Evolutionary conservation across 2,888 invertebrate species (phyloP).

Genomic region (Tenthredo livida): DNA sequence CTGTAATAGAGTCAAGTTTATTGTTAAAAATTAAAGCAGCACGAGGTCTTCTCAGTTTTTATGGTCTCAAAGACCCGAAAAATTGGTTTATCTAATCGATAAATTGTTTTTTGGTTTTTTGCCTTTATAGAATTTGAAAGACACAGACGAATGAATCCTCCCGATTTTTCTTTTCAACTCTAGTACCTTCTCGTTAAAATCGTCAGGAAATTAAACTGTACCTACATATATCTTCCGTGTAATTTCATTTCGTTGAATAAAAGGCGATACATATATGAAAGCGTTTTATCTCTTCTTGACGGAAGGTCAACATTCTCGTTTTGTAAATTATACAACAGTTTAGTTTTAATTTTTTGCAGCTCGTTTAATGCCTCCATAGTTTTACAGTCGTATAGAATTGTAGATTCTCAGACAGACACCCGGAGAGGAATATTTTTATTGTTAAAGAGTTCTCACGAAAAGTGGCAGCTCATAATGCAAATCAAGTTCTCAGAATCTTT

Average conservation of each 20-base stretch:
- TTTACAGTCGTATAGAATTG: not conserved
- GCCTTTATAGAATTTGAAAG: not conserved
- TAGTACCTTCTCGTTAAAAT: not conserved
- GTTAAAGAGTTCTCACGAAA: constrained; percentile 8
- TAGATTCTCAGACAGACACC: not conserved
- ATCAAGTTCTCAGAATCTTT: constrained; percentile 37
- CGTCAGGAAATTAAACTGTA: not conserved
- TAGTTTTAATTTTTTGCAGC: not conserved
- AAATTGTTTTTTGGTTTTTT: too few species aligned
- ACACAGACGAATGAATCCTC: not conserved
- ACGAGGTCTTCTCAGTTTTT: not conserved
- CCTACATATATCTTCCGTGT: not conserved
- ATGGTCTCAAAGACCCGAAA: not conserved
- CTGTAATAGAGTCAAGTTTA: not conserved
- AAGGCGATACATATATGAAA: not conserved
- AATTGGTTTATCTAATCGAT: too few species aligned
- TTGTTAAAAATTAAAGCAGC: too few species aligned
- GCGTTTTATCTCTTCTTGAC: not conserved
- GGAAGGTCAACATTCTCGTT: not conserved
- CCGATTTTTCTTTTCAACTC: not conserved
- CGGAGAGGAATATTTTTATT: not conserved
- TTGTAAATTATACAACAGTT: not conserved
- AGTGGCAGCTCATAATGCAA: not conserved
- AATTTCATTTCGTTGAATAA: not conserved
- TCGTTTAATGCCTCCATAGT: not conserved